Conservation (phyloP, 2,888 invertebrate genomes). For the Chaetogeoica ovagalla region DNA sequence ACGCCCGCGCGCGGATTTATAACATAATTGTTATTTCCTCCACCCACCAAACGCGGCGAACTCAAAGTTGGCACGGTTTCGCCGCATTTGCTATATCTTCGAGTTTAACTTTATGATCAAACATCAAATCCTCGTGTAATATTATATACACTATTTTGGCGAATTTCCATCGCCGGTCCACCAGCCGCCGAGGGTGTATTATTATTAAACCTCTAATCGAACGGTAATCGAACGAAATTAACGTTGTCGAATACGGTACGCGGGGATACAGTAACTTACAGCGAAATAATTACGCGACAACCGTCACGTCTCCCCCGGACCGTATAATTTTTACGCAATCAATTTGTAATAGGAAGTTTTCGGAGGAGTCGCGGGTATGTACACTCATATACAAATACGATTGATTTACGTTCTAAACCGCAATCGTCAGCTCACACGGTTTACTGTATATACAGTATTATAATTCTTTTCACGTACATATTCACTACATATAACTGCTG, state of each 20-base stretch:
- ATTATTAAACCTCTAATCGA: constrained; percentile 11
- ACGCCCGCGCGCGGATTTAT: background rate
- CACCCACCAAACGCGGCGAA: background rate
- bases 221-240: background rate
- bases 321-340: no score
- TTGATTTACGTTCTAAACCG: no score
- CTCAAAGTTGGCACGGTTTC: constrained; percentile 21
- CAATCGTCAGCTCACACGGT: no score
- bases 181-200: background rate
- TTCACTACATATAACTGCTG: no score
- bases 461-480: no score
- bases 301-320: no score
- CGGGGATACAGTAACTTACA: no score
- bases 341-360: no score
- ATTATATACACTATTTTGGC: constrained; percentile 18
- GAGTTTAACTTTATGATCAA: constrained; percentile 25
- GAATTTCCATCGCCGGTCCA: background rate
- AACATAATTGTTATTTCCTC: constrained; percentile 1
- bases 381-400: no score
- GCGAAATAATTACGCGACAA: no score
- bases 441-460: no score
- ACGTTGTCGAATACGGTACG: background rate
- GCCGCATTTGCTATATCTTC: background rate
- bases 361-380: no score
- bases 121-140: constrained; percentile 33